Evolutionary conservation across 2,888 invertebrate species (phyloP), one percentile per base, ranked within the genome.

Genomic region (Agapetus fuscipes): DNA sequence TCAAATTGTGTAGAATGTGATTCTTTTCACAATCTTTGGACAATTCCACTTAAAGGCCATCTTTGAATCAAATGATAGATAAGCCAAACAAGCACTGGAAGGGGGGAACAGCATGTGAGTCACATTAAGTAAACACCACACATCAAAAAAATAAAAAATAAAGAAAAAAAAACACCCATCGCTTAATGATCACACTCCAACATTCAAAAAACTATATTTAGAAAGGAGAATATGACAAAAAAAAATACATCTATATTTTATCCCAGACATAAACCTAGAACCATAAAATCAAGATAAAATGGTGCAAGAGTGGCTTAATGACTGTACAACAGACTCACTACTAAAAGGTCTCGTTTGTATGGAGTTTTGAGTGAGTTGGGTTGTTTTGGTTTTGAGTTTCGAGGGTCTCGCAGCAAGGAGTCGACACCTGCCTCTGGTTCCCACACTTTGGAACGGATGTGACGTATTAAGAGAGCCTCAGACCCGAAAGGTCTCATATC

Each of bases 371-470:
- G 20, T 26, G 6, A 13, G 17, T 26, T 37, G 17, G 10, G 36
- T 3, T 41, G 5, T 37, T 41, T 17, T 29, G 17, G 14, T 15
- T 30, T 17, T 24, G 25, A n/a, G 35, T 10, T 12, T 14, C 5
- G 11, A 29, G 17, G 15, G 16, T 14, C 16, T 17, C 20, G 31
- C 27, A 24, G 28, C 14, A 29, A 27, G 30, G 39, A 24, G 25
- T 24, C 32, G 24, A 44, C 49, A 49, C 49, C 49, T 49, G 49
- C 49, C 46, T 36, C 27, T 31, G 31, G 40, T 49, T 49, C 49
- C 48, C 49, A 49, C 49, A 48, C 44, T 48, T 33, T 33, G 26
- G 43, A 42, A 39, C 49, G 49, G 49, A 49, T 46, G 46, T 49
- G 46, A 44, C 46, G 48, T 46, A 39, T 44, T 41, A 52, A 43